Evolutionary conservation across 2,888 invertebrate genomes (phyloP).

Genomic region (Oligia latruncula): DNA sequence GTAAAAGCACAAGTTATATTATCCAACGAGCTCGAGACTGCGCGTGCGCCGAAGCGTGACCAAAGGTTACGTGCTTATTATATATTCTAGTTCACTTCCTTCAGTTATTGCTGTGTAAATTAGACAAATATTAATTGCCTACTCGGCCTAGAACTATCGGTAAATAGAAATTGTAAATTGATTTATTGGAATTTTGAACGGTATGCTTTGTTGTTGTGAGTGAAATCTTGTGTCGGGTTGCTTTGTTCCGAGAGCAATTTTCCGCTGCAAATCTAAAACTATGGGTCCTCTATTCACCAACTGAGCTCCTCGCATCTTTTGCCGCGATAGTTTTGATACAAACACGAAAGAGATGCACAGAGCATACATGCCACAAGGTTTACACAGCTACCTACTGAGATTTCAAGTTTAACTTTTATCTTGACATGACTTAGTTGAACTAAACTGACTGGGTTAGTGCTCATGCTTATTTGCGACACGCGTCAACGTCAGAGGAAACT

Average conservation of each 20-base stretch:
- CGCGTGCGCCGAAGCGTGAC: conserved; percentile 31
- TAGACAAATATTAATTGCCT: conserved; percentile 44
- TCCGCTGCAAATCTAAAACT: not conserved
- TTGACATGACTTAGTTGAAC: not conserved
- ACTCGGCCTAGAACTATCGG: conserved; percentile 31
- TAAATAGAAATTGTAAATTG: conserved; percentile 32
- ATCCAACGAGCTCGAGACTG: conserved; percentile 16
- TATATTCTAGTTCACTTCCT: conserved; percentile 46
- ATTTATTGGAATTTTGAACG: conserved; percentile 4
- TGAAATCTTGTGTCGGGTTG: conserved; percentile 9
- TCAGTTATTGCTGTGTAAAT: conserved; percentile 15
- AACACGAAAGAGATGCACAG: not conserved
- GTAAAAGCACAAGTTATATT: conserved; percentile 29
- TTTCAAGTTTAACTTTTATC: not conserved
- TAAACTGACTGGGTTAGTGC: not conserved
- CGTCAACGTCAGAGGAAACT: too few relatives aligned
- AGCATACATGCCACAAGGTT: not conserved
- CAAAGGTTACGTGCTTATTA: conserved; percentile 39
- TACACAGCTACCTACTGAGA: too few relatives aligned
- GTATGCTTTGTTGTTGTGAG: not conserved
- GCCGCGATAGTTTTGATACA: not conserved
- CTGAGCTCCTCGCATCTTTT: not conserved
- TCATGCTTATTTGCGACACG: too few relatives aligned
- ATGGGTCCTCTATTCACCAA: not conserved
- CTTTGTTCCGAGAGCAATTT: not conserved